Conservation (phyloP, 2,113 vertebrate species). For the Microcebus jonahi region DNA sequence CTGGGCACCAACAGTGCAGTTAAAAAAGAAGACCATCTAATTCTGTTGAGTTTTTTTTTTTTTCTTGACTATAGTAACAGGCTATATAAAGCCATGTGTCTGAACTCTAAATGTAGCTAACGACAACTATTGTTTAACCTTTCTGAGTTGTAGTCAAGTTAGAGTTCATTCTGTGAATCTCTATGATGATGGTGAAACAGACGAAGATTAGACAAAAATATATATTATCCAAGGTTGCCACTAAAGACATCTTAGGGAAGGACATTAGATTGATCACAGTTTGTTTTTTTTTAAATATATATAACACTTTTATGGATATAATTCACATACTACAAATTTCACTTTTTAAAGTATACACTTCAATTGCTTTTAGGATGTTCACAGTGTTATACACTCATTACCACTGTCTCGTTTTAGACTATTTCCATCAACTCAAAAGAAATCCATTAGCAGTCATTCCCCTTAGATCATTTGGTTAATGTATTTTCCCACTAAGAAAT, state of each 20-base stretch:
- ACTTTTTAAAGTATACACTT: background rate
- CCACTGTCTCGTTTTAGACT: background rate
- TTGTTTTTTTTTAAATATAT: background rate
- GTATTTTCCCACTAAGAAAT: background rate
- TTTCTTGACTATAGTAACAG: background rate
- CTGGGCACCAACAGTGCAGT: background rate
- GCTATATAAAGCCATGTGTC: background rate
- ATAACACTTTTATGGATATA: background rate
- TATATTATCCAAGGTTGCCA: background rate
- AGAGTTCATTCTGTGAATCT: background rate
- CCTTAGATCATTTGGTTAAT: slow-evolving; percentile 17
- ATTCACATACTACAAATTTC: background rate
- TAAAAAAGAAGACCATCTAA: background rate
- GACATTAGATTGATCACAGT: background rate
- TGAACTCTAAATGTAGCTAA: background rate
- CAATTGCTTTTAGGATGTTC: background rate
- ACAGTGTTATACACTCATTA: background rate
- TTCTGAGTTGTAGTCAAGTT: background rate
- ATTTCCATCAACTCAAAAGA: slow-evolving; percentile 8
- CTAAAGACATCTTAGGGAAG: background rate
- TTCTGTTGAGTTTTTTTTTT: background rate
- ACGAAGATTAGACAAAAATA: background rate
- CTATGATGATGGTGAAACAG: background rate
- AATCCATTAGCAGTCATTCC: background rate
- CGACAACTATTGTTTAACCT: slow-evolving; percentile 1